These are phyloP conservation scores for Lordiphosa fenestrarum DNA, from an alignment of 2,888 invertebrate genomes.

Conservation along the genomic window DNA sequence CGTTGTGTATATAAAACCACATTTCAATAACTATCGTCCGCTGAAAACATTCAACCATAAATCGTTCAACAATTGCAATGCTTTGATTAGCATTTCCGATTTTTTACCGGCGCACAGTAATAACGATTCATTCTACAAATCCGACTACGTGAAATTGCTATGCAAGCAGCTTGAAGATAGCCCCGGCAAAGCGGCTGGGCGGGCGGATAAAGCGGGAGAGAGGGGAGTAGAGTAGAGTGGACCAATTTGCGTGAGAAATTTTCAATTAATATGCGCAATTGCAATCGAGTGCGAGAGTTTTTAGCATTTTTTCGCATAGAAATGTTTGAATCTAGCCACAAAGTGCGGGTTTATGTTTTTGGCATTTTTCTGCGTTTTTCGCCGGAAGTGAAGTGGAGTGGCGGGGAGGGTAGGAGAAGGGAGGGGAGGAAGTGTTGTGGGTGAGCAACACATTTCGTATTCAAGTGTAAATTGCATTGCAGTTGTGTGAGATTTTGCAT, in stretches of 20 bases:
- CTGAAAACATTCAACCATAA: constrained; percentile 7
- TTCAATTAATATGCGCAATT: constrained; percentile 74
- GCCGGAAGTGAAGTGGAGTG: too few species aligned
- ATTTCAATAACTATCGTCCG: constrained; percentile 2
- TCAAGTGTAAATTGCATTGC: constrained; percentile 74
- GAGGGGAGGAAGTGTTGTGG: constrained; percentile 1
- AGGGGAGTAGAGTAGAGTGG: neutral
- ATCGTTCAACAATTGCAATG: constrained; percentile 34
- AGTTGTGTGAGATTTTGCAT: constrained; percentile 65
- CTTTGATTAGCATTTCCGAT: constrained; percentile 59
- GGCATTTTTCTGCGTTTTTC: constrained; percentile 12
- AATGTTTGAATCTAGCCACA: constrained; percentile 21
- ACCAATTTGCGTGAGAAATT: constrained; percentile 62
- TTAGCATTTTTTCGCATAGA: constrained; percentile 61
- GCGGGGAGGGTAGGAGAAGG: too few species aligned
- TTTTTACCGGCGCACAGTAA: constrained; percentile 34
- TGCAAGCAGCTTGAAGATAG: constrained; percentile 33
- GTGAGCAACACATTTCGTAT: constrained; percentile 52
- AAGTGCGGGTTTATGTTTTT: constrained; percentile 43
- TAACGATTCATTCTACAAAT: constrained; percentile 44
- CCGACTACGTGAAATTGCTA: constrained; percentile 27
- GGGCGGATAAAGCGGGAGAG: neutral
- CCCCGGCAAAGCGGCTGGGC: neutral
- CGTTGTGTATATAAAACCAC: neutral
- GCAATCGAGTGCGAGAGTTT: constrained; percentile 50